phyloP scores from a whole-genome alignment of 2,113 vertebrate genomes.

The Malurus melanocephalus region DNA sequence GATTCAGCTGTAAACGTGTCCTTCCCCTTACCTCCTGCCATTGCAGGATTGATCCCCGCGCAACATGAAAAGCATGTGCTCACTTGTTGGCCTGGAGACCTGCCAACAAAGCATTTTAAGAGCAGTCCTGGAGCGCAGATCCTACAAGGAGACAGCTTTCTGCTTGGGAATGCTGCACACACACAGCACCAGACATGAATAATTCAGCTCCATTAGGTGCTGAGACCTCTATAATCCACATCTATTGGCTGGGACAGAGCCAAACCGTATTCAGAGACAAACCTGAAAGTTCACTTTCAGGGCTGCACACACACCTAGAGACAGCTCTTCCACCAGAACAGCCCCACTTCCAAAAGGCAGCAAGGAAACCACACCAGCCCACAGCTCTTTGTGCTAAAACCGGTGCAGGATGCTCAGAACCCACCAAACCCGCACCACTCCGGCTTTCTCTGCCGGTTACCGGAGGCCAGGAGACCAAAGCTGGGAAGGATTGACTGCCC shows the following conservation, averaged over 20 bases:
- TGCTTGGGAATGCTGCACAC: conserved; percentile 55
- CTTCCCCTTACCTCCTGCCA: conserved; percentile 38
- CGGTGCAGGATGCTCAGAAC: background rate
- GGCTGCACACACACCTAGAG: conserved; percentile 40
- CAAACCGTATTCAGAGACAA: conserved; percentile 26
- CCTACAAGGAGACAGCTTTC: conserved; percentile 50
- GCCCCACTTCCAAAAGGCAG: background rate
- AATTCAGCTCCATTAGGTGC: conserved; percentile 66
- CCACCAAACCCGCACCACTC: fast-evolving
- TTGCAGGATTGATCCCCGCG: conserved; percentile 10
- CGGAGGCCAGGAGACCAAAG: background rate
- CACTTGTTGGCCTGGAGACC: conserved; percentile 57
- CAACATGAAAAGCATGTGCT: conserved; percentile 55
- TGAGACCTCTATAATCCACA: conserved; percentile 49
- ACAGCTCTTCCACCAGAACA: conserved; percentile 16
- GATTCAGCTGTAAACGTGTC: conserved; percentile 2
- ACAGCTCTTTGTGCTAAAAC: background rate
- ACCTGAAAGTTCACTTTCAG: conserved; percentile 65
- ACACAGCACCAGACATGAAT: conserved; percentile 62
- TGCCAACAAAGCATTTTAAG: conserved; percentile 56
- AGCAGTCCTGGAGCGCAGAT: conserved; percentile 59
- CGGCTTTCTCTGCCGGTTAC: background rate
- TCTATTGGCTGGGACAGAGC: conserved; percentile 10
- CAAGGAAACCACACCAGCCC: background rate
- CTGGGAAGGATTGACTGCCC: background rate